A percentile compares a stretch with the other conserved stretches of the same genome.
Conservation (phyloP, 2,888 invertebrate genomes). For the Euspilapteryx auroguttella region DNA sequence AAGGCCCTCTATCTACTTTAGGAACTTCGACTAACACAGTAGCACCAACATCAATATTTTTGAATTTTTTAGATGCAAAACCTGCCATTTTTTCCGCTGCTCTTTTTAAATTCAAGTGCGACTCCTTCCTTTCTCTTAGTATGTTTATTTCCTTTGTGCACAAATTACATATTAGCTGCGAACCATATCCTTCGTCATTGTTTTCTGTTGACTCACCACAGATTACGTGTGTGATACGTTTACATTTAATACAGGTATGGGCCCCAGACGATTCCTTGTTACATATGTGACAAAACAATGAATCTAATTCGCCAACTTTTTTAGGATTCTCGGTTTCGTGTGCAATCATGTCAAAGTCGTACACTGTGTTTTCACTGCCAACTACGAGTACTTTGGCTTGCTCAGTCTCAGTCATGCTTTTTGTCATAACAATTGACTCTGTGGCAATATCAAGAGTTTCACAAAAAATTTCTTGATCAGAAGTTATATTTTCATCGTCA, state of each 20-base stretch:
- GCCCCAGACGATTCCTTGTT: conserved; percentile 4
- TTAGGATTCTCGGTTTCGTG: conserved; percentile 5
- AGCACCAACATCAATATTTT: conserved; percentile 6
- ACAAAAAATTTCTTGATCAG: conserved; percentile 6
- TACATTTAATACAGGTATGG: conserved; percentile 1
- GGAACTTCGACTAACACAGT: conserved; percentile 7
- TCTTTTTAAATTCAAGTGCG: conserved; percentile 7
- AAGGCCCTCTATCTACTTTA: conserved; percentile 6
- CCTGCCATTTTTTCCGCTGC: conserved; percentile 6
- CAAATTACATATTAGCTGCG: conserved; percentile 2
- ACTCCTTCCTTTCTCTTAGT: not conserved
- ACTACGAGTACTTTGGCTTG: conserved; percentile 5
- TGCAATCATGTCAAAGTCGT: conserved; percentile 2
- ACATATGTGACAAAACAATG: conserved; percentile 5
- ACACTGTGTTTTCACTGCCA: conserved; percentile 1
- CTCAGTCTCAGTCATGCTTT: conserved; percentile 3
- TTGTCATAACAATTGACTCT: conserved; percentile 3
- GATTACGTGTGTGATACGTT: conserved; percentile 1
- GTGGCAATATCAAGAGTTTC: conserved; percentile 5
- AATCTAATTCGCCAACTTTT: conserved; percentile 5
- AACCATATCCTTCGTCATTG: conserved; percentile 3
- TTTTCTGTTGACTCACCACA: conserved; percentile 2
- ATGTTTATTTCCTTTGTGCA: conserved; percentile 3
- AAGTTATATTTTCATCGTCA: conserved; percentile 9
- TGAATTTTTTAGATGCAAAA: conserved; percentile 6